Conservation (phyloP, 1,140 invertebrate genomes). For the Pseudomyrmex cubaensis region DNA sequence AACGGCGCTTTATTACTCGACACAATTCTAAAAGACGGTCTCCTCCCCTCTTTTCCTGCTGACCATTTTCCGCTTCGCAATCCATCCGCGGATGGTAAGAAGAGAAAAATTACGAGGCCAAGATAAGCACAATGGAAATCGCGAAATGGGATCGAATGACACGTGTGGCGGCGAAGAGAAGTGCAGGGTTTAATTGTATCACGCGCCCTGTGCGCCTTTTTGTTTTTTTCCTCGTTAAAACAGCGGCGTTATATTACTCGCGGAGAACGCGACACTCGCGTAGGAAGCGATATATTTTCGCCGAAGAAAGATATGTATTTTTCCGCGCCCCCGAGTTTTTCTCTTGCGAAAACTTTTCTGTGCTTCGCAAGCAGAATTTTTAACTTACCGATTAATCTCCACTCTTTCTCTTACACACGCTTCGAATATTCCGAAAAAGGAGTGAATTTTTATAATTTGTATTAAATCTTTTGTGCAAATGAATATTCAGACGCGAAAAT, state of each 20-base stretch:
- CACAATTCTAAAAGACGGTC: constrained; percentile 53
- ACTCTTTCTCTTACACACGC: neutral
- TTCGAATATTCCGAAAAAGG: too few relatives aligned
- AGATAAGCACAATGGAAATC: constrained; percentile 35
- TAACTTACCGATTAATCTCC: neutral
- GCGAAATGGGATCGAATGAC: constrained; percentile 18
- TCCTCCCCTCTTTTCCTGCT: neutral
- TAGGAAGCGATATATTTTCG: constrained; percentile 3
- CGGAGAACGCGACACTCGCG: neutral
- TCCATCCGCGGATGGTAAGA: constrained; percentile 12
- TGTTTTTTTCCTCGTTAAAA: constrained; percentile 34
- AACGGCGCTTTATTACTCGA: constrained; percentile 65
- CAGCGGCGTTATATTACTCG: constrained; percentile 11
- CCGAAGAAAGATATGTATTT: constrained; percentile 1
- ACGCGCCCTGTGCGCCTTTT: neutral
- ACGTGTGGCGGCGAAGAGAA: neutral
- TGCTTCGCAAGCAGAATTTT: constrained; percentile 4
- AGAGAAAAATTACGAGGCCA: neutral
- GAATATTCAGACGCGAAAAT: neutral
- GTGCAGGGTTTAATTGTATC: constrained; percentile 36
- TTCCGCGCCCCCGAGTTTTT: neutral
- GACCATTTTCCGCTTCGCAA: neutral
- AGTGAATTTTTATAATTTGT: constrained; percentile 7
- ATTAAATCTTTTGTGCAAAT: constrained; percentile 1
- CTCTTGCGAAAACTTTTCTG: neutral